These are phyloP conservation scores for Phortica okadai DNA, from an alignment of 2,888 invertebrate genomes.

Conservation along the genomic window DNA sequence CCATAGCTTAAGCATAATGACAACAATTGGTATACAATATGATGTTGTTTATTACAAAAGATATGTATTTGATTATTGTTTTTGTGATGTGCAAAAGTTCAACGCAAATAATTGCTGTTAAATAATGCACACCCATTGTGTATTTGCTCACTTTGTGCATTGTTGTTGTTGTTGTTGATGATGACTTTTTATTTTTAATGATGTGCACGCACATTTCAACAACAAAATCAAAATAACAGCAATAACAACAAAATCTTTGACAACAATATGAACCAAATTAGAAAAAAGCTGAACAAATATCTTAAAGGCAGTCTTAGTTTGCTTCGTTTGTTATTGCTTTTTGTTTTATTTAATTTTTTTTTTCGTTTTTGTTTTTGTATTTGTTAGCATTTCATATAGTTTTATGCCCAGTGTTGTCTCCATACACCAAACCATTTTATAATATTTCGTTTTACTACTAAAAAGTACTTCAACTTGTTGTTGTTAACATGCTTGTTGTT, in stretches of 20 bases:
- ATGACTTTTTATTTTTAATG: constrained; percentile 5
- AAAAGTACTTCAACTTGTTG: constrained; percentile 20
- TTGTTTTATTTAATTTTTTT: constrained; percentile 46
- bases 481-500: constrained; percentile 44
- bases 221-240: constrained; percentile 25
- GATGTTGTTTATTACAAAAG: too few relatives aligned
- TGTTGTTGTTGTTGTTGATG: constrained; percentile 39
- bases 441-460: not conserved
- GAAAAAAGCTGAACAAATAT: constrained; percentile 49
- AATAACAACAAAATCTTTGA: constrained; percentile 11
- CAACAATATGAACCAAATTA: not conserved
- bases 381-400: constrained; percentile 10
- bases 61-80: too few relatives aligned
- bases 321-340: constrained; percentile 54
- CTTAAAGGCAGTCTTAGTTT: constrained; percentile 65
- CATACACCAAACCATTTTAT: not conserved
- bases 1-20: too few relatives aligned
- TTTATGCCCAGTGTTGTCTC: not conserved
- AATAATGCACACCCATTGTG: too few relatives aligned
- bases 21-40: too few relatives aligned
- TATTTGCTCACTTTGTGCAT: too few relatives aligned
- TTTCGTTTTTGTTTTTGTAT: constrained; percentile 29
- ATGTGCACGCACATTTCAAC: not conserved
- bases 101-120: too few relatives aligned
- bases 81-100: too few relatives aligned